Conservation (phyloP, 2,797 vertebrate genomes). For the Trematomus bernacchii region DNA sequence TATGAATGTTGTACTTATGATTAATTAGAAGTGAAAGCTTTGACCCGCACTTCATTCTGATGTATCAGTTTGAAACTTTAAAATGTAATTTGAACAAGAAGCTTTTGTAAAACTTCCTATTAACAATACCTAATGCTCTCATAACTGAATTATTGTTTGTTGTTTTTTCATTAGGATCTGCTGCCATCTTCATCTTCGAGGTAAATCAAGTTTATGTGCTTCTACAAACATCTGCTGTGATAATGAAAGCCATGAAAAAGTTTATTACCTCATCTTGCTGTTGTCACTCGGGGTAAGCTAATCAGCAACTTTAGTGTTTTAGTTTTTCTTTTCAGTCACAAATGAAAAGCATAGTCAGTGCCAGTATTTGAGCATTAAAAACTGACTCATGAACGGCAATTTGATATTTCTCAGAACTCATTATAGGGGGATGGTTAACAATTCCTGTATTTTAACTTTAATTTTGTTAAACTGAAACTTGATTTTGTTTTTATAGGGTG, state of each 20-base stretch:
- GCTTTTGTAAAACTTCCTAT: not conserved
- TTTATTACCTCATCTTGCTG: constrained; percentile 9
- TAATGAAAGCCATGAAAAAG: constrained; percentile 15
- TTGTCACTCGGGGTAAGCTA: not conserved
- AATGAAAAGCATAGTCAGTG: not conserved
- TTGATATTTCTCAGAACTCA: not conserved
- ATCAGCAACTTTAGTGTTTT: not conserved
- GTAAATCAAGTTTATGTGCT: constrained; percentile 7
- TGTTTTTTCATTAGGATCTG: constrained; percentile 18
- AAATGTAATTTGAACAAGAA: not conserved
- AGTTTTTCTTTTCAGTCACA: not conserved
- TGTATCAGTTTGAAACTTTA: not conserved
- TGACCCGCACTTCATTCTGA: not conserved
- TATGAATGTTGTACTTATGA: not conserved
- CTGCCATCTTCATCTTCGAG: constrained; percentile 11
- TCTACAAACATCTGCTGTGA: not conserved
- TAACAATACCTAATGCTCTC: not conserved
- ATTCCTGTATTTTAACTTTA: not conserved
- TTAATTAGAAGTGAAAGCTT: not conserved
- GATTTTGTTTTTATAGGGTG: not conserved
- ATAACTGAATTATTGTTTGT: not conserved
- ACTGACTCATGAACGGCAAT: not conserved
- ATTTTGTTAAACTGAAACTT: not conserved
- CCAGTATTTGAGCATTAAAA: not conserved
- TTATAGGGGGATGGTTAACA: too few relatives aligned